phyloP scores from a whole-genome alignment of 2,888 invertebrate species.

The Pristionchus fissidentatus region DNA sequence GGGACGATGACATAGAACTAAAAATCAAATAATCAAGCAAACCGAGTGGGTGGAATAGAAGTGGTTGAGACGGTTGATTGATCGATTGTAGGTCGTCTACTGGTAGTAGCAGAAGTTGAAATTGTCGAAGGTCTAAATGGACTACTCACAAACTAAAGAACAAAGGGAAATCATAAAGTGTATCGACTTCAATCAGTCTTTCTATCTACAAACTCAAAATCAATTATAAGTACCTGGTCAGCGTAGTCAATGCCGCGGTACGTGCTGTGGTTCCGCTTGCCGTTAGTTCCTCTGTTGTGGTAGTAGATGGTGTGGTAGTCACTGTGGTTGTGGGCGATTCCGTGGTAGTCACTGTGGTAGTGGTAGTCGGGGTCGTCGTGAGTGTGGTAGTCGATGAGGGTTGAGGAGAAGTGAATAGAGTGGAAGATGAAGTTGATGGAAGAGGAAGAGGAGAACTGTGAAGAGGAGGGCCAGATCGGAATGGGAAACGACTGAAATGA shows the following conservation, averaged over 20 bases:
- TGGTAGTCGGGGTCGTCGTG: background rate
- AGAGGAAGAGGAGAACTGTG: background rate
- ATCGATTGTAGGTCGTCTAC: conserved; percentile 6
- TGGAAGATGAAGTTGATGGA: background rate
- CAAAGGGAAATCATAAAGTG: no score
- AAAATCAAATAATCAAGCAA: no score
- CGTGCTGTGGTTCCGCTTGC: no score
- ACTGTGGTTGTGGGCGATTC: background rate
- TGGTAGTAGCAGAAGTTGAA: background rate
- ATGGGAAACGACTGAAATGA: conserved; percentile 25
- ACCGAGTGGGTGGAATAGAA: conserved; percentile 9
- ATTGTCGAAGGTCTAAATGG: background rate
- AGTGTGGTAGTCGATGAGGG: background rate
- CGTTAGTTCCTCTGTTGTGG: no score
- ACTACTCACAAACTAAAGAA: no score
- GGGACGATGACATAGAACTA: background rate
- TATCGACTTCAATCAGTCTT: no score
- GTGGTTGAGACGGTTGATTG: background rate
- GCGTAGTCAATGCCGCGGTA: no score
- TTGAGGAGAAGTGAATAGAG: background rate
- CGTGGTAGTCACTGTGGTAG: background rate
- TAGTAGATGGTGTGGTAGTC: background rate
- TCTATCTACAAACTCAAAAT: no score
- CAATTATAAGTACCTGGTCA: no score
- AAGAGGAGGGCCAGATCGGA: conserved; percentile 1